Conservation (phyloP, 2,797 vertebrate species). For the Neosilurus mollespiculum region DNA sequence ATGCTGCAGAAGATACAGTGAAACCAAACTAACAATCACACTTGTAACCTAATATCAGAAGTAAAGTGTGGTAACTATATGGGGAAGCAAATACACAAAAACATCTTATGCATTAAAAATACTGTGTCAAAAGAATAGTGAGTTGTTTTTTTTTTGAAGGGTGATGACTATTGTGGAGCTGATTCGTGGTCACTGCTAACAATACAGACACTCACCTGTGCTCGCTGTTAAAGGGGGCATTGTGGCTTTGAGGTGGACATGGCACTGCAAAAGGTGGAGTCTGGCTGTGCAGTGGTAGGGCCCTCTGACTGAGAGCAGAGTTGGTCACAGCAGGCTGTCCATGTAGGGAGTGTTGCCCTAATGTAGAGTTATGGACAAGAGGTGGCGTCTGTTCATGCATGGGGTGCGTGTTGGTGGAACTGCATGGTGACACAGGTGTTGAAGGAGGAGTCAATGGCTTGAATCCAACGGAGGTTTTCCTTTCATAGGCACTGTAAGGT, state of each 20-base stretch:
- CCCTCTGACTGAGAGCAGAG: conserved; percentile 60
- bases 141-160: neutral
- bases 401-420: conserved; percentile 68
- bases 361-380: conserved; percentile 57
- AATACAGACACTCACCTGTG: conserved; percentile 79
- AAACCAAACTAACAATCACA: neutral
- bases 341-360: conserved; percentile 60
- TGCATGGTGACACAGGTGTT: conserved; percentile 82
- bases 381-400: conserved; percentile 67
- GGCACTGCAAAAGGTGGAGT: conserved; percentile 83
- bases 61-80: no score
- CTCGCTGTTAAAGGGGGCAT: conserved; percentile 84
- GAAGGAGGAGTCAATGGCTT: conserved; percentile 94
- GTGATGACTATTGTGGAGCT: neutral
- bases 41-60: neutral
- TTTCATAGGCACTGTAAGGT: conserved; percentile 89
- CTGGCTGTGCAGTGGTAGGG: conserved; percentile 66
- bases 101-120: no score
- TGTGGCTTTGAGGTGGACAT: conserved; percentile 77
- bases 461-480: conserved; percentile 87
- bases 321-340: conserved; percentile 61
- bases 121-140: neutral
- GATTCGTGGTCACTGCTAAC: neutral
- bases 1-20: neutral
- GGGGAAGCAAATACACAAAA: no score